These are phyloP conservation scores for Xenus cinereus DNA, from an alignment of 2,113 vertebrate species.

Conservation along the genomic window DNA sequence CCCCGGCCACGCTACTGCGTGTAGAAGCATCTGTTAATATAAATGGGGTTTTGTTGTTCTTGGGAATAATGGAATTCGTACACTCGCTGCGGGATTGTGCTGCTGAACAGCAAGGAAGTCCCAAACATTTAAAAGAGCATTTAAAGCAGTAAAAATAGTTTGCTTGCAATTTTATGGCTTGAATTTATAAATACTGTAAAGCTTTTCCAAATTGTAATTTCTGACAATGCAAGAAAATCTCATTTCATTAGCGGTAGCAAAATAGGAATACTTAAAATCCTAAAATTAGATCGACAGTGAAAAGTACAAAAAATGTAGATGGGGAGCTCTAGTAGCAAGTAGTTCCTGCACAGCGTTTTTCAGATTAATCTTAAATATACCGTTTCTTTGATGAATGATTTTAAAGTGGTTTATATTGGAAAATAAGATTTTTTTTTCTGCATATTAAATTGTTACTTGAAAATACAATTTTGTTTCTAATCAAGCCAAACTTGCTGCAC, in stretches of 20 bases:
- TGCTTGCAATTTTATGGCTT: background rate
- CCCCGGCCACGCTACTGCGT: background rate
- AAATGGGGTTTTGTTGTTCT: slow-evolving; percentile 5
- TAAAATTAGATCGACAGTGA: background rate
- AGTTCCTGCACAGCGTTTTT: background rate
- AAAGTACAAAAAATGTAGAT: background rate
- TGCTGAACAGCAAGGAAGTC: background rate
- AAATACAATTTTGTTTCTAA: background rate
- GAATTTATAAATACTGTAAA: background rate
- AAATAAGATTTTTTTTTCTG: slow-evolving; percentile 7
- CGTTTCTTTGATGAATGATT: background rate
- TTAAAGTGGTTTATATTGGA: slow-evolving; percentile 1
- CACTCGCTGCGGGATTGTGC: background rate
- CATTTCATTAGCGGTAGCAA: background rate
- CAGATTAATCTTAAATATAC: background rate
- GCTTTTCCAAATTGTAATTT: background rate
- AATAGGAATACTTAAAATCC: background rate
- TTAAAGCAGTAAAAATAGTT: background rate
- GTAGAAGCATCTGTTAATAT: background rate
- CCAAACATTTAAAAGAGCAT: background rate
- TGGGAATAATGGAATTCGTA: background rate
- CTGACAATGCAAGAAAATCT: background rate
- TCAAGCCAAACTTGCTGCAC: background rate
- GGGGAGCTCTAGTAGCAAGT: background rate
- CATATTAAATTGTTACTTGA: background rate